phyloP scores from a whole-genome alignment of 2,888 invertebrate species.

The Sinopyrophorus schimmeli region DNA sequence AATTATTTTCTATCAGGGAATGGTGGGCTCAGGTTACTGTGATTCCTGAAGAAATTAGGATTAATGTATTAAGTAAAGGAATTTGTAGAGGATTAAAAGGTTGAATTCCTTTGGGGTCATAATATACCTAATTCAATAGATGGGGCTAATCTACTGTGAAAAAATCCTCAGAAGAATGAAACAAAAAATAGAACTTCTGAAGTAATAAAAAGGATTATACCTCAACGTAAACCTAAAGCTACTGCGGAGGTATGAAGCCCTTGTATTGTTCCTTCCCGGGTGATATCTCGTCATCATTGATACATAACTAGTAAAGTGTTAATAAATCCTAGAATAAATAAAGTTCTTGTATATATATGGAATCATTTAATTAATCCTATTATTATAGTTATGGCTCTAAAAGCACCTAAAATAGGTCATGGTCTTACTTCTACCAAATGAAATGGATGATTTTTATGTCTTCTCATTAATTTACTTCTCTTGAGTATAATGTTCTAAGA shows the following conservation, averaged over 20 bases:
- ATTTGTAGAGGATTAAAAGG: constrained; percentile 71
- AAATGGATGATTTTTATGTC: constrained; percentile 65
- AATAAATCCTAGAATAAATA: constrained; percentile 59
- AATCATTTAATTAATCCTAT: constrained; percentile 67
- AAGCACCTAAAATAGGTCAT: constrained; percentile 65
- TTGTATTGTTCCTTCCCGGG: constrained; percentile 69
- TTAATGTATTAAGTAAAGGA: constrained; percentile 72
- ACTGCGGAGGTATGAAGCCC: constrained; percentile 66
- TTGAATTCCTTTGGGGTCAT: constrained; percentile 66
- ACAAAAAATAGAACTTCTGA: constrained; percentile 69
- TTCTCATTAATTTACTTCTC: constrained; percentile 66
- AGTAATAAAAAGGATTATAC: constrained; percentile 74
- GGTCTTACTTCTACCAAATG: constrained; percentile 66
- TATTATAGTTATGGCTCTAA: constrained; percentile 62
- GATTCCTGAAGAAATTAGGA: constrained; percentile 71
- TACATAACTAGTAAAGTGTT: constrained; percentile 59
- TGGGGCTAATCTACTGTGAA: constrained; percentile 61
- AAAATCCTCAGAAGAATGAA: constrained; percentile 65
- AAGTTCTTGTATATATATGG: constrained; percentile 58
- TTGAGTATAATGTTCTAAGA: constrained; percentile 68
- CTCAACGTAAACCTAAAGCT: constrained; percentile 64
- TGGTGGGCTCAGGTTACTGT: constrained; percentile 69
- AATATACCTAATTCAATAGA: constrained; percentile 63
- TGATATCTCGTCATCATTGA: constrained; percentile 73
- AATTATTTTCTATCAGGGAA: constrained; percentile 58